These are phyloP conservation scores for Folsomia manolachei DNA, from an alignment of 2,888 invertebrate genomes.

Conservation along the genomic window DNA sequence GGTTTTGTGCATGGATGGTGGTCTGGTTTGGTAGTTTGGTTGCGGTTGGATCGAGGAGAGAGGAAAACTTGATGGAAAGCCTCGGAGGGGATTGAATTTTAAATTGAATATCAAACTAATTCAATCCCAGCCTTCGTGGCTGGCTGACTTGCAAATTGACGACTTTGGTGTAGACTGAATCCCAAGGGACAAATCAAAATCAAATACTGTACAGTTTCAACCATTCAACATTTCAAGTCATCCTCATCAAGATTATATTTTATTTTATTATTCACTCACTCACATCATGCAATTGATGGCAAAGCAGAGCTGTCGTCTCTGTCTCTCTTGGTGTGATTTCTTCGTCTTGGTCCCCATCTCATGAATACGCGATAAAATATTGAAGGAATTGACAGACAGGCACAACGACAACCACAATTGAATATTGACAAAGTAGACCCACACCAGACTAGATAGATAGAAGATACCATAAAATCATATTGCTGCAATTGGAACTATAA, in stretches of 20 bases:
- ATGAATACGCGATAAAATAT: neutral
- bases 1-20: neutral
- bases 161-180: constrained; percentile 19
- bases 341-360: neutral
- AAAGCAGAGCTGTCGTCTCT: neutral
- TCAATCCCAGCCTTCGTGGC: constrained; percentile 22
- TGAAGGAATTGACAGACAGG: neutral
- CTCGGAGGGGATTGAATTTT: constrained; percentile 42
- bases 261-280: neutral
- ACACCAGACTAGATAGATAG: neutral
- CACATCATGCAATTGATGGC: neutral
- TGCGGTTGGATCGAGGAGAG: neutral
- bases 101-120: constrained; percentile 43
- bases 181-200: constrained; percentile 31
- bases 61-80: constrained; percentile 25
- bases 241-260: neutral
- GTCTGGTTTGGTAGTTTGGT: neutral
- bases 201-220: neutral
- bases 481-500: neutral
- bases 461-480: too few species aligned
- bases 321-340: neutral
- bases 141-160: constrained; percentile 29
- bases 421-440: neutral
- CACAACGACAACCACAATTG: neutral
- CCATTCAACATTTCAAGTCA: neutral